Percentiles rank a stretch among this genome's conserved stretches.
phyloP scores from a whole-genome alignment of 2,113 vertebrate species.

The Gavia stellata region DNA sequence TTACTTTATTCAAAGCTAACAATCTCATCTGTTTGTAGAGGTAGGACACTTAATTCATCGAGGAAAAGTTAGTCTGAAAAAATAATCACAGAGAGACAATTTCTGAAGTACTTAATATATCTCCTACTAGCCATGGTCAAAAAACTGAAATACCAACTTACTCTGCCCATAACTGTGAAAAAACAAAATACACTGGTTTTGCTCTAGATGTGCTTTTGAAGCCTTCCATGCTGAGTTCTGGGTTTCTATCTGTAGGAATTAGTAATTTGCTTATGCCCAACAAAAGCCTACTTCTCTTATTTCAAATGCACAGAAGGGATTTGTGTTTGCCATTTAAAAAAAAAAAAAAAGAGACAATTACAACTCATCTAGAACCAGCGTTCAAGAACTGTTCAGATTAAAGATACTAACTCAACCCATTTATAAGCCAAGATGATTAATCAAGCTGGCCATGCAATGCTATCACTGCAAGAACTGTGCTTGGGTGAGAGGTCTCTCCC shows the following conservation, averaged over 20 bases:
- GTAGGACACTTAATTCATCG: background rate
- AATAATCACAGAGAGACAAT: background rate
- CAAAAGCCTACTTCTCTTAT: background rate
- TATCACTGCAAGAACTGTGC: background rate
- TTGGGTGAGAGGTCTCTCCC: background rate
- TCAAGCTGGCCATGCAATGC: background rate
- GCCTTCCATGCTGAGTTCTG: background rate
- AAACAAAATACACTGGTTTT: background rate
- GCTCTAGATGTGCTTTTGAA: background rate
- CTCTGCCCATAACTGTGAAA: background rate
- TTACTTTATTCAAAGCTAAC: background rate
- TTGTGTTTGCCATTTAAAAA: background rate
- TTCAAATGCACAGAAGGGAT: background rate
- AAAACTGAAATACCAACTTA: background rate
- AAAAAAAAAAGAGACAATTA: background rate
- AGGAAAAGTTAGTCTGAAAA: background rate
- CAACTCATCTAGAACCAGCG: fast-evolving
- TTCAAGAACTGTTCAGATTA: background rate
- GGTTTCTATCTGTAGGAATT: background rate
- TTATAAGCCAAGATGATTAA: background rate
- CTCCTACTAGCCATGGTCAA: background rate
- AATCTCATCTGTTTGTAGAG: background rate
- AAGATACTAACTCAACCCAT: background rate
- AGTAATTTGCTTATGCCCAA: background rate
- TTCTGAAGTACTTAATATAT: background rate